Percentiles rank a stretch among this genome's conserved stretches.
phyloP scores from a whole-genome alignment of 1,140 invertebrate genomes.

The Zaprionus taronus region DNA sequence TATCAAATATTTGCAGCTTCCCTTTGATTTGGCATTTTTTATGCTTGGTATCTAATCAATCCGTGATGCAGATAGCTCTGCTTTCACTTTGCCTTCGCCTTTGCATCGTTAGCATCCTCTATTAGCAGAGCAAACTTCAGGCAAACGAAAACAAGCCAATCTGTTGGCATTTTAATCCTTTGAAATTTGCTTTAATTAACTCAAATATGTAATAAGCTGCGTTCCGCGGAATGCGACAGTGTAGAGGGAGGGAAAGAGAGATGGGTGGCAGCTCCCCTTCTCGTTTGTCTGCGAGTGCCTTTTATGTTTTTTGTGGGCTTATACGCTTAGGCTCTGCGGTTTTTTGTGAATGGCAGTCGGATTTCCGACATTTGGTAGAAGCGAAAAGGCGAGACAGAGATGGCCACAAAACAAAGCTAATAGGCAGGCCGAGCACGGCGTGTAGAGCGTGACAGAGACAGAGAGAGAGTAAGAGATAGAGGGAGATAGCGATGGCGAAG shows the following conservation, averaged over 20 bases:
- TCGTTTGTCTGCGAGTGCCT: slow-evolving; percentile 23
- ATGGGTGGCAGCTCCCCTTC: not conserved
- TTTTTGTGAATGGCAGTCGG: slow-evolving; percentile 55
- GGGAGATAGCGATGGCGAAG: slow-evolving; percentile 14
- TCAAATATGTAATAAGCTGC: slow-evolving; percentile 66
- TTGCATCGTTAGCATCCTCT: not conserved
- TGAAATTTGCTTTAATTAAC: slow-evolving; percentile 78
- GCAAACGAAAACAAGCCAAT: slow-evolving; percentile 34
- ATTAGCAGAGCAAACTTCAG: not conserved
- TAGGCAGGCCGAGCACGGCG: slow-evolving; percentile 33
- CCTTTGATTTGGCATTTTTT: not conserved
- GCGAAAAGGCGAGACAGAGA: slow-evolving; percentile 45
- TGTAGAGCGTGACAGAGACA: slow-evolving; percentile 6
- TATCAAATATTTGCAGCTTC: not conserved
- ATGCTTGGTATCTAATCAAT: not conserved
- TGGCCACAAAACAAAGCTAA: slow-evolving; percentile 62
- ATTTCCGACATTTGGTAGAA: slow-evolving; percentile 61
- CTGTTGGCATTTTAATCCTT: slow-evolving; percentile 70
- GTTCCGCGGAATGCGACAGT: slow-evolving; percentile 16
- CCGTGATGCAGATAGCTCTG: not conserved
- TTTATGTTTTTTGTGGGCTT: slow-evolving; percentile 66
- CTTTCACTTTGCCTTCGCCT: not conserved
- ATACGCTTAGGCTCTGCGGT: slow-evolving; percentile 64
- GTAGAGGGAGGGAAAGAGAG: not conserved
- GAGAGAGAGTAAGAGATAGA: slow-evolving; percentile 22